phyloP scores from a whole-genome alignment of 2,113 vertebrate species.

The Crotalus helleri region DNA sequence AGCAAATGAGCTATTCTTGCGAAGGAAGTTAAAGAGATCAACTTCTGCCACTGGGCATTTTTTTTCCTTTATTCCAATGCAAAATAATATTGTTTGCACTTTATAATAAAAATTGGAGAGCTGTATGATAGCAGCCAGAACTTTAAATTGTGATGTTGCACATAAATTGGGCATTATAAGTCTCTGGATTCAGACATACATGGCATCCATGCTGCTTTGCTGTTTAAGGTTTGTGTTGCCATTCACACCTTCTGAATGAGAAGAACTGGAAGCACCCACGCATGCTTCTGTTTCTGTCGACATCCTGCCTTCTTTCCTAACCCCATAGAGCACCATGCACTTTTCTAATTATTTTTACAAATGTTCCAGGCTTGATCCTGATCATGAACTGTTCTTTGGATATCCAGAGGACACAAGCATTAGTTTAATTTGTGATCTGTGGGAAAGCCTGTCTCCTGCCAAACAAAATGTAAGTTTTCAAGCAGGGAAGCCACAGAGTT shows the following conservation, averaged over 20 bases:
- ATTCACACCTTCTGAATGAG: neutral
- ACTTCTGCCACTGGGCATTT: neutral
- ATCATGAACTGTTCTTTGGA: neutral
- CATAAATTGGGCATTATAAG: neutral
- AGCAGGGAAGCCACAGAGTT: neutral
- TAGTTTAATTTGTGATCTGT: neutral
- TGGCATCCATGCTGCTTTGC: neutral
- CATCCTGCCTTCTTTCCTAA: neutral
- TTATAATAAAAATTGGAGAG: neutral
- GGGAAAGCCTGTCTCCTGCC: neutral
- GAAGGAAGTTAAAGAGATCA: neutral
- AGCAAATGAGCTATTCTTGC: neutral
- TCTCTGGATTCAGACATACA: neutral
- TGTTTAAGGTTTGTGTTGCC: neutral
- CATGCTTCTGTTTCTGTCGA: neutral
- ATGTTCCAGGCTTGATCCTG: neutral
- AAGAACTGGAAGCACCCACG: neutral
- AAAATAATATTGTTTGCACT: neutral
- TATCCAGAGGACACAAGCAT: neutral
- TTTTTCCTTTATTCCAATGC: neutral
- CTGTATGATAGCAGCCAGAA: neutral
- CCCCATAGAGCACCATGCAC: neutral
- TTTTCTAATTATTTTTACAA: neutral
- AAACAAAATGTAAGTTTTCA: neutral
- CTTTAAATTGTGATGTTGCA: neutral